Conservation (phyloP, 2,888 invertebrate species). For the Ophraella communa region DNA sequence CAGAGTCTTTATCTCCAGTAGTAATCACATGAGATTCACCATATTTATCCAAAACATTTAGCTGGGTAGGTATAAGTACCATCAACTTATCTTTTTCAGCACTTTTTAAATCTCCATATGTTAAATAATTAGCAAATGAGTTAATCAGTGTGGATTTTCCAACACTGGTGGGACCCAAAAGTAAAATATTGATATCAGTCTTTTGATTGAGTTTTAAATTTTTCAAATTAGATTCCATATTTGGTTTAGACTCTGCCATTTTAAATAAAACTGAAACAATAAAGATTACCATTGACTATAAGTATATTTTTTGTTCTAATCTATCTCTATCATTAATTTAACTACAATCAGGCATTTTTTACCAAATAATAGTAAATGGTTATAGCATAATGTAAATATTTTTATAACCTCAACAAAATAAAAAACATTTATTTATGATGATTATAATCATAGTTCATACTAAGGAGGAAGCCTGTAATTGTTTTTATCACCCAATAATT, state of each 20-base stretch:
- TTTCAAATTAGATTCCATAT: slow-evolving; percentile 5
- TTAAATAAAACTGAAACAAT: not conserved
- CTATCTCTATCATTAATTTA: no score
- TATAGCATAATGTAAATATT: no score
- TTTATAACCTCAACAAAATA: no score
- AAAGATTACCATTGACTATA: not conserved
- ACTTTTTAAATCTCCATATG: slow-evolving; percentile 40
- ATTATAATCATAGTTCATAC: no score
- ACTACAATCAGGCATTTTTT: no score
- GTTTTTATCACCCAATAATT: no score
- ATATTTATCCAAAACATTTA: slow-evolving; percentile 46
- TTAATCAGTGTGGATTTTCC: slow-evolving; percentile 57
- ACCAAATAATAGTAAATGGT: no score
- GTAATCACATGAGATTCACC: slow-evolving; percentile 36
- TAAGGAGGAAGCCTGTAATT: no score
- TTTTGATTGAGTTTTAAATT: slow-evolving; percentile 21
- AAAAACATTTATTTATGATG: no score
- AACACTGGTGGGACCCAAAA: slow-evolving; percentile 54
- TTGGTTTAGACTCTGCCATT: not conserved
- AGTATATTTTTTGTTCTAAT: not conserved
- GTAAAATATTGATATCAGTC: slow-evolving; percentile 50
- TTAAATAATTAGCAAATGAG: slow-evolving; percentile 52
- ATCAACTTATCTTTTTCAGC: slow-evolving; percentile 42
- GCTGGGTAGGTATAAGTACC: slow-evolving; percentile 49
- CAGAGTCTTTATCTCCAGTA: slow-evolving; percentile 46